These are phyloP conservation scores for Eupeodes luniger DNA, from an alignment of 2,888 invertebrate species.

Conservation along the genomic window DNA sequence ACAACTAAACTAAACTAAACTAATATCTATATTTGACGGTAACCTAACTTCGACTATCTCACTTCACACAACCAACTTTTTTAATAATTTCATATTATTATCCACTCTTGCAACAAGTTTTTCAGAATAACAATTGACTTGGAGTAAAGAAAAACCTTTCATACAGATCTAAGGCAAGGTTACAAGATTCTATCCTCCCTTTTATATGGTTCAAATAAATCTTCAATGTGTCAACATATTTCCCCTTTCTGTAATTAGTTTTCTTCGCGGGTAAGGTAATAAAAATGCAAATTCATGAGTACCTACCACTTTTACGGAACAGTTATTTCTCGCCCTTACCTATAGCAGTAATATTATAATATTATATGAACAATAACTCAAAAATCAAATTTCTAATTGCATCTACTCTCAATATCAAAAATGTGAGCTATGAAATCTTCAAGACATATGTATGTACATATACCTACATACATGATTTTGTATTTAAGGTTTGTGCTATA, in stretches of 20 bases:
- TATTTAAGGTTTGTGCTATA: no score
- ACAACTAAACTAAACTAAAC: no score
- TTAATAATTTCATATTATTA: no score
- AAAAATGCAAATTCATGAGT: slow-evolving; percentile 1
- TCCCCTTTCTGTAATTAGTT: slow-evolving; percentile 14
- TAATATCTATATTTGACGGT: no score
- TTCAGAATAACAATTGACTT: neutral
- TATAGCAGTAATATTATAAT: neutral
- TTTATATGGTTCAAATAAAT: neutral
- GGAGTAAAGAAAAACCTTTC: neutral
- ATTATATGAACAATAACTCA: neutral
- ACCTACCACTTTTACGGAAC: neutral
- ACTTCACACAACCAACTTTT: no score
- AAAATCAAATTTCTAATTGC: neutral
- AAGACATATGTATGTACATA: no score
- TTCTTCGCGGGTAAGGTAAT: neutral
- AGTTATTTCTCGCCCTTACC: no score
- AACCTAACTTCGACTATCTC: no score
- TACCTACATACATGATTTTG: no score
- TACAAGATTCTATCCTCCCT: neutral
- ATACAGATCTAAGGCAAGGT: neutral
- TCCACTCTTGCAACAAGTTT: neutral
- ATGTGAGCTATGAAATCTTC: neutral
- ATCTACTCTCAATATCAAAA: neutral
- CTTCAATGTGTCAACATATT: slow-evolving; percentile 18